Conservation (phyloP, 2,797 vertebrate species). For the Tapera naevia region DNA sequence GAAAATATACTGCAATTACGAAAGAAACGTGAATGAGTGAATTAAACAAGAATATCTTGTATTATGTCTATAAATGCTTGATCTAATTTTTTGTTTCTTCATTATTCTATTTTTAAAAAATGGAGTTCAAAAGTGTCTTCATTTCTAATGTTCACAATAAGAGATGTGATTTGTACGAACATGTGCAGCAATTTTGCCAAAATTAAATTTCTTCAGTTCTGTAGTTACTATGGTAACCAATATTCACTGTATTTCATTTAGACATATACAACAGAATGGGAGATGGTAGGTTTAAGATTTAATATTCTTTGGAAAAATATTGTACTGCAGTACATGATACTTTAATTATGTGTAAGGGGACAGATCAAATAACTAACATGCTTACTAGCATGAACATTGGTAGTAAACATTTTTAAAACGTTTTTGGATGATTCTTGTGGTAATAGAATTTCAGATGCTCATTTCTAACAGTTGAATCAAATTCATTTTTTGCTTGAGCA, state of each 20-base stretch:
- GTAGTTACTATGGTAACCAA: constrained; percentile 68
- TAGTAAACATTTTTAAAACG: background rate
- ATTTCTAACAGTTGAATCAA: background rate
- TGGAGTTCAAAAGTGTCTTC: constrained; percentile 31
- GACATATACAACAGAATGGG: constrained; percentile 33
- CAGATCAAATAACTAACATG: constrained; percentile 14
- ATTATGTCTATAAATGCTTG: background rate
- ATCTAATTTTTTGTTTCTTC: constrained; percentile 34
- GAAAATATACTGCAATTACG: constrained; percentile 23
- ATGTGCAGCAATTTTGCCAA: constrained; percentile 71
- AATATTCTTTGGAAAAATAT: constrained; percentile 36
- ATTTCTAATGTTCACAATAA: constrained; percentile 43
- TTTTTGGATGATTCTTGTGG: background rate
- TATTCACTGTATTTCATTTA: constrained; percentile 61
- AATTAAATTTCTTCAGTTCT: constrained; percentile 69
- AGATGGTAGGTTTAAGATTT: constrained; percentile 29
- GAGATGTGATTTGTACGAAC: constrained; percentile 62
- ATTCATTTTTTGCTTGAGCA: background rate
- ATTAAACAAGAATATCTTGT: constrained; percentile 24
- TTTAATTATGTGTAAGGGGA: constrained; percentile 26
- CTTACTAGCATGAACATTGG: background rate
- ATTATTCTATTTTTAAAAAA: constrained; percentile 45
- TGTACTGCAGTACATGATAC: background rate
- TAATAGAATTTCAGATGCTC: background rate
- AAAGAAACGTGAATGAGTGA: background rate